Conservation (phyloP, 2,797 vertebrate genomes). For the Heterohyrax brucei region DNA sequence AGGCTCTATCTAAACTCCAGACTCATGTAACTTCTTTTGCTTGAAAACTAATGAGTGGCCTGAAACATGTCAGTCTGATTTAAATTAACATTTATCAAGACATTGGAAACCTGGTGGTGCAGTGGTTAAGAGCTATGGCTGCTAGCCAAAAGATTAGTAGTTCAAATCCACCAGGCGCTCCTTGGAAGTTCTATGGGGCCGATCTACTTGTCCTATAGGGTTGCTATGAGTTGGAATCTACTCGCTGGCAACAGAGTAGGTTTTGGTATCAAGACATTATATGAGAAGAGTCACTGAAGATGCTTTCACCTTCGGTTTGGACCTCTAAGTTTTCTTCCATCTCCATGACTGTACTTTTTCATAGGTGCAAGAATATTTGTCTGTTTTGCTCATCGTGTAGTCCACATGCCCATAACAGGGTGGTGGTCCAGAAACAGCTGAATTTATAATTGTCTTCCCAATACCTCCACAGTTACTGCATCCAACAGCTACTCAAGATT, state of each 20-base stretch:
- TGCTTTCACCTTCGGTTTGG: neutral
- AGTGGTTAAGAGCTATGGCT: no score
- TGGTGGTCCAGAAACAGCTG: neutral
- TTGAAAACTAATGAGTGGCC: neutral
- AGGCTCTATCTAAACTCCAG: neutral
- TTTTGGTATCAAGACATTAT: neutral
- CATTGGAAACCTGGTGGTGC: no score
- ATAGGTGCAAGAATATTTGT: neutral
- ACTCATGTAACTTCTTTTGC: neutral
- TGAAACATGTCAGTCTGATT: neutral
- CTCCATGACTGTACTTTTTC: neutral
- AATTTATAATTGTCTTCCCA: neutral
- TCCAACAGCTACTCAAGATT: neutral
- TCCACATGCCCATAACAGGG: neutral
- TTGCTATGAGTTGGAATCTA: no score
- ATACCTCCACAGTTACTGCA: neutral
- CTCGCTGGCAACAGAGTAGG: no score
- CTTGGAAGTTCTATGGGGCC: no score
- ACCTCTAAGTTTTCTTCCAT: neutral
- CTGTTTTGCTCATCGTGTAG: neutral
- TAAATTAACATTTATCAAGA: neutral
- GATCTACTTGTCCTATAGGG: no score
- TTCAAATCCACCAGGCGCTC: no score
- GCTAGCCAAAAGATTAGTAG: no score
- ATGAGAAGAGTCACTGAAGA: neutral